Conservation (phyloP, 1,140 invertebrate genomes). For the Papilio polyxenes region DNA sequence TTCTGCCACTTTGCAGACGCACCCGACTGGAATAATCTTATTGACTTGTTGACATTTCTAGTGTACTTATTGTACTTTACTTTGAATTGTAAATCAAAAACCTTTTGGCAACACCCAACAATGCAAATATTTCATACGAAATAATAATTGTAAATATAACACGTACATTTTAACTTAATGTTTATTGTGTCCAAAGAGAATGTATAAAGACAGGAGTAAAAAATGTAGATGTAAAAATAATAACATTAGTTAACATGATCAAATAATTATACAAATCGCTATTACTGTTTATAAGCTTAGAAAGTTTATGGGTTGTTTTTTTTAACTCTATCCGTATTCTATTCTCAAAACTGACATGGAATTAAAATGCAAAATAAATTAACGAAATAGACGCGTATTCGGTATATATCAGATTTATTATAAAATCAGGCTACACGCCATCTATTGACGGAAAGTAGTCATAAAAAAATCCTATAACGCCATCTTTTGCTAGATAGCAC, state of each 20-base stretch:
- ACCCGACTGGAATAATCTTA: slow-evolving; percentile 43
- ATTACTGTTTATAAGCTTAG: too few species aligned
- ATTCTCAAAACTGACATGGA: too few species aligned
- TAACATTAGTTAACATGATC: background rate
- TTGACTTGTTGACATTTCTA: slow-evolving; percentile 45
- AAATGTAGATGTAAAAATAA: too few species aligned
- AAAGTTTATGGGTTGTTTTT: too few species aligned
- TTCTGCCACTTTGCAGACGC: slow-evolving; percentile 37
- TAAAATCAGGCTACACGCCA: background rate
- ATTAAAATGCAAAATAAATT: too few species aligned
- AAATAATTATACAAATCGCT: too few species aligned
- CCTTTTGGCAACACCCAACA: background rate
- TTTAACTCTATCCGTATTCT: too few species aligned
- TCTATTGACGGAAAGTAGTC: background rate
- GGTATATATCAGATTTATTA: too few species aligned
- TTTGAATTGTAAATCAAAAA: slow-evolving; percentile 24
- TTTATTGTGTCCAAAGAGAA: background rate
- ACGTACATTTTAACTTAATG: background rate
- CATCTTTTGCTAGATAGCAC: background rate
- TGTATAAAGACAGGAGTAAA: background rate
- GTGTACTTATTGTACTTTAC: slow-evolving; percentile 40
- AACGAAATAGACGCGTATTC: too few species aligned
- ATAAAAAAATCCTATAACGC: background rate
- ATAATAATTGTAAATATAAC: background rate
- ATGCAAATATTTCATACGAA: background rate